phyloP scores from a whole-genome alignment of 1,140 invertebrate species.

The Lineus longissimus region DNA sequence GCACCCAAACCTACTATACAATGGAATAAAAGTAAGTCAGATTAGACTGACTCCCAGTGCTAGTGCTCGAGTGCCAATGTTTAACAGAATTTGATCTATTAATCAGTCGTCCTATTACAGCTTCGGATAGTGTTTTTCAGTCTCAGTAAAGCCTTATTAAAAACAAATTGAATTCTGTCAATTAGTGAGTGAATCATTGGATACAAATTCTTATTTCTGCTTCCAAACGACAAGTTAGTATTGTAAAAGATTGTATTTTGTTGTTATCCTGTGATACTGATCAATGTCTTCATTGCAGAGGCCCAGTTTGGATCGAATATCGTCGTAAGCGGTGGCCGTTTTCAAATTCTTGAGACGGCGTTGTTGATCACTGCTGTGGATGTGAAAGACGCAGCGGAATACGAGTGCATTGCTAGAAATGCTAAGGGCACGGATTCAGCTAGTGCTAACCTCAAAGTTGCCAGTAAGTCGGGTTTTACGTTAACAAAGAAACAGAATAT shows the following conservation, averaged over 20 bases:
- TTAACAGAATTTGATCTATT: no score
- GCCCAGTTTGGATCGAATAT: constrained; percentile 12
- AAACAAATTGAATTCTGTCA: no score
- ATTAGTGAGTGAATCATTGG: no score
- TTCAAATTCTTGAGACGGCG: constrained; percentile 77
- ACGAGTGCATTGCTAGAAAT: constrained; percentile 82
- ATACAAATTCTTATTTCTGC: no score
- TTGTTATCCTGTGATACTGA: neutral
- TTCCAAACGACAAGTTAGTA: no score
- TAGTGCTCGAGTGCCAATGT: no score
- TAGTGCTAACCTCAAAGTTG: constrained; percentile 74
- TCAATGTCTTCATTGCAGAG: constrained; percentile 30
- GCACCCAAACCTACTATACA: constrained; percentile 86
- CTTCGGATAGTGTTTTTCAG: no score
- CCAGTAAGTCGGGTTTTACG: constrained; percentile 62
- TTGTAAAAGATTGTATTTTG: no score
- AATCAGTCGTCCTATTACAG: no score
- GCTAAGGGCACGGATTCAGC: constrained; percentile 80
- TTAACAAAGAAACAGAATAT: no score
- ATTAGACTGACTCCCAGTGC: no score
- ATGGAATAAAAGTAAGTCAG: constrained; percentile 62
- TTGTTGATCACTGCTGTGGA: constrained; percentile 79
- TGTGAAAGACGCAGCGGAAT: constrained; percentile 75
- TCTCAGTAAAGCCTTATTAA: no score
- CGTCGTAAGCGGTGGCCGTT: constrained; percentile 60